Evolutionary conservation across 2,888 invertebrate genomes (phyloP).

Genomic region (Agrilus cyanescens): DNA sequence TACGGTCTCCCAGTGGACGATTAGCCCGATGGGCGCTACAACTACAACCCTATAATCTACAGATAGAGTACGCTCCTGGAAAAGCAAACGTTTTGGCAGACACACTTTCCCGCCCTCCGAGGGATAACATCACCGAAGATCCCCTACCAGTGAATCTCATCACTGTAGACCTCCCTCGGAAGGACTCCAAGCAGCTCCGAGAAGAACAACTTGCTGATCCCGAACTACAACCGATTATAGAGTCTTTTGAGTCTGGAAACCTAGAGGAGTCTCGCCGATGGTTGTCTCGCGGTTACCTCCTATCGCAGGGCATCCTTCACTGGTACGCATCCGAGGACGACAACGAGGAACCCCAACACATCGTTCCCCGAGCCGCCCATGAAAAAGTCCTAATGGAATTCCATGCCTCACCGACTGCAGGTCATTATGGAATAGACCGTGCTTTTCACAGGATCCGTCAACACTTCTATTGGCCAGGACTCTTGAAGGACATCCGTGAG

Average conservation of each 20-base stretch:
- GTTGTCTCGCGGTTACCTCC: neutral
- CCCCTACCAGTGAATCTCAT: conserved; percentile 5
- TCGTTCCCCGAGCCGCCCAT: neutral
- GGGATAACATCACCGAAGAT: too few relatives aligned
- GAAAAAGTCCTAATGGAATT: conserved; percentile 5
- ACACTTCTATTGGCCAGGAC: conserved; percentile 3
- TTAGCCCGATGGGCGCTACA: conserved; percentile 6
- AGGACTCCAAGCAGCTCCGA: neutral
- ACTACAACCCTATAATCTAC: conserved; percentile 4
- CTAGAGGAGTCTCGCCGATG: too few relatives aligned
- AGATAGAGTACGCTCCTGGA: conserved; percentile 4
- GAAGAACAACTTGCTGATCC: neutral
- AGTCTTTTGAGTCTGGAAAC: neutral
- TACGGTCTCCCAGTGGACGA: conserved; percentile 9
- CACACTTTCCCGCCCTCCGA: neutral
- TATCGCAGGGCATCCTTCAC: conserved; percentile 2
- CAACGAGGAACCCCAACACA: neutral
- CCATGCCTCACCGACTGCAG: conserved; percentile 10
- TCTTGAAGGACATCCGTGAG: neutral
- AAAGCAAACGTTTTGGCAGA: neutral
- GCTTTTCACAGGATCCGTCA: conserved; percentile 4
- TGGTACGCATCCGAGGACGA: neutral
- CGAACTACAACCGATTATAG: neutral
- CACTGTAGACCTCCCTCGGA: conserved; percentile 22
- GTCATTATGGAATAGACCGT: conserved; percentile 10